phyloP scores from a whole-genome alignment of 1,140 invertebrate genomes.

The Aculops lycopersici region DNA sequence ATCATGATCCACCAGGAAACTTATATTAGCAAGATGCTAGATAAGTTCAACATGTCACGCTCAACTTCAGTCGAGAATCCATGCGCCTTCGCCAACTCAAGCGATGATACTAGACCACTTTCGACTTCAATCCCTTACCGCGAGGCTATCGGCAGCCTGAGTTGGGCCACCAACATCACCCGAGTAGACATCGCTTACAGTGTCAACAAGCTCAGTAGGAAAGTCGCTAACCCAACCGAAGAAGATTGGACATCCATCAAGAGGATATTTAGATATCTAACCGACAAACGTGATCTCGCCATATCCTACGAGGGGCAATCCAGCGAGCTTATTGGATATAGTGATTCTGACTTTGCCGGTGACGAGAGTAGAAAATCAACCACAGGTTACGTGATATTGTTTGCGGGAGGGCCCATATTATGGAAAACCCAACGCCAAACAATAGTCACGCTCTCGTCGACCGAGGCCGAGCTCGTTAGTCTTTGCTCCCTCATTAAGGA shows the following conservation, averaged over 20 bases:
- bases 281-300: constrained; percentile 12
- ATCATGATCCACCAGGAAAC: constrained; percentile 5
- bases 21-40: constrained; percentile 6
- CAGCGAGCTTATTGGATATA: background rate
- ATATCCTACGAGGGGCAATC: constrained; percentile 9
- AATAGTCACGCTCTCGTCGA: constrained; percentile 5
- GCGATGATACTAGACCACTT: background rate
- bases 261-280: constrained; percentile 10
- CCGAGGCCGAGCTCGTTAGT: constrained; percentile 6
- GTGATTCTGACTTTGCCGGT: constrained; percentile 3
- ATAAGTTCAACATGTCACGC: constrained; percentile 13
- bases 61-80: constrained; percentile 12
- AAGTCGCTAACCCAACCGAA: constrained; percentile 9
- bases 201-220: constrained; percentile 18
- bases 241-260: constrained; percentile 14
- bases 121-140: constrained; percentile 10
- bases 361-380: constrained; percentile 10
- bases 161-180: constrained; percentile 16
- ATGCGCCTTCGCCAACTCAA: constrained; percentile 11
- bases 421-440: constrained; percentile 7
- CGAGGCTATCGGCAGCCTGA: constrained; percentile 11
- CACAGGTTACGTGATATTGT: constrained; percentile 14
- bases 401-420: constrained; percentile 13
- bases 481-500: background rate
- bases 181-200: constrained; percentile 19